phyloP scores from a whole-genome alignment of 2,888 invertebrate genomes.

The Gnatocerus cornutus region DNA sequence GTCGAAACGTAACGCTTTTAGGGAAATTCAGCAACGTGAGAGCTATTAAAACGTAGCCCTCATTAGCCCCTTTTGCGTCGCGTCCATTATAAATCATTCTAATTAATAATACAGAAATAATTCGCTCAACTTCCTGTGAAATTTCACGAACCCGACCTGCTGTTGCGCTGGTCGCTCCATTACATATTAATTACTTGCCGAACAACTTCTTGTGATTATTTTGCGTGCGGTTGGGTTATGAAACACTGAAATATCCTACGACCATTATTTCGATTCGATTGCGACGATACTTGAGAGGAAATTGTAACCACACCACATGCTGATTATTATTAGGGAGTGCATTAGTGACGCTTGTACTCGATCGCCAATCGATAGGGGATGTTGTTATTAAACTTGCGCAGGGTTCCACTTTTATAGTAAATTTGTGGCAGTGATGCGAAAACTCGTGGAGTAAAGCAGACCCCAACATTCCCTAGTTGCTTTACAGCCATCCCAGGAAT shows the following conservation, averaged over 20 bases:
- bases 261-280: slow-evolving; percentile 10
- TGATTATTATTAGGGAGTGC: slow-evolving; percentile 12
- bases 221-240: slow-evolving; percentile 8
- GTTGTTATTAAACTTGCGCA: slow-evolving; percentile 30
- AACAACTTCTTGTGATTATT: slow-evolving; percentile 41
- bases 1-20: slow-evolving; percentile 6
- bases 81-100: slow-evolving; percentile 58
- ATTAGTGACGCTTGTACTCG: slow-evolving; percentile 6
- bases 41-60: slow-evolving; percentile 48
- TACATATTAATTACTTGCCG: slow-evolving; percentile 43
- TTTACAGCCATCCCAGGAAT: too few species aligned
- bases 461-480: neutral
- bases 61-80: slow-evolving; percentile 46
- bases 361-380: slow-evolving; percentile 20
- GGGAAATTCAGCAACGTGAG: slow-evolving; percentile 26
- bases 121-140: slow-evolving; percentile 58
- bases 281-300: slow-evolving; percentile 6
- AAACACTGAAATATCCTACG: slow-evolving; percentile 9
- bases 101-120: slow-evolving; percentile 61
- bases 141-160: slow-evolving; percentile 43
- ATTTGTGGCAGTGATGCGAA: slow-evolving; percentile 11
- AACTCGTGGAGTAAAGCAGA: neutral
- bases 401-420: slow-evolving; percentile 15
- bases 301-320: slow-evolving; percentile 25
- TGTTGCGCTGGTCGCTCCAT: slow-evolving; percentile 32